These are phyloP conservation scores for Anguilla pacifica DNA, from an alignment of 2,797 vertebrate species.

Conservation along the genomic window DNA sequence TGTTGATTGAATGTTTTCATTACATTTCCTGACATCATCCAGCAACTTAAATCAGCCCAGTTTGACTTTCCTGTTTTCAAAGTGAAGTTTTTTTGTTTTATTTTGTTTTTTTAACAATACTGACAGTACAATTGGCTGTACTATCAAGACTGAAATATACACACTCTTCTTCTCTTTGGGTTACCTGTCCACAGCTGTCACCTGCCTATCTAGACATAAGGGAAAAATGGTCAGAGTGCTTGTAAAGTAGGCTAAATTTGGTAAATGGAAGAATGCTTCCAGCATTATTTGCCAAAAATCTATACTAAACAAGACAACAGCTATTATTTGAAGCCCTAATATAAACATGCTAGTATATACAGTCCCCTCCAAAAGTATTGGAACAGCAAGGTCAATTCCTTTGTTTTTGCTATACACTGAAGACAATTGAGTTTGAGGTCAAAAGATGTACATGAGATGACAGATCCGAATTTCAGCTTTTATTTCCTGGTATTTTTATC, in stretches of 20 bases:
- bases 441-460: no score
- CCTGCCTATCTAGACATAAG: not conserved
- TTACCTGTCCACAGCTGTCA: not conserved
- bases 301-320: not conserved
- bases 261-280: not conserved
- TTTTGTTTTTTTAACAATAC: conserved; percentile 13
- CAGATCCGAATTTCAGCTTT: no score
- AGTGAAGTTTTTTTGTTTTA: conserved; percentile 26
- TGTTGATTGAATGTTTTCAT: conserved; percentile 63
- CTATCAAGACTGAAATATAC: not conserved
- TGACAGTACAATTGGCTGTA: not conserved
- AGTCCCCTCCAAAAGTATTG: no score
- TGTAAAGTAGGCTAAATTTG: not conserved
- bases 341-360: not conserved
- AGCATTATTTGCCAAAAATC: not conserved
- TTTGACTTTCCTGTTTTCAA: conserved; percentile 75
- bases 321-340: not conserved
- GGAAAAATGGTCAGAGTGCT: conserved; percentile 38
- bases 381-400: no score
- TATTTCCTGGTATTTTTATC: no score
- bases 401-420: no score
- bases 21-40: conserved; percentile 61
- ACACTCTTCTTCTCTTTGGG: not conserved
- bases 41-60: conserved; percentile 59
- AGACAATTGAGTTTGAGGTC: no score